Percentiles rank a stretch among this genome's conserved stretches.
phyloP scores from a whole-genome alignment of 2,113 vertebrate species.

The Phalacrocorax pelagicus region DNA sequence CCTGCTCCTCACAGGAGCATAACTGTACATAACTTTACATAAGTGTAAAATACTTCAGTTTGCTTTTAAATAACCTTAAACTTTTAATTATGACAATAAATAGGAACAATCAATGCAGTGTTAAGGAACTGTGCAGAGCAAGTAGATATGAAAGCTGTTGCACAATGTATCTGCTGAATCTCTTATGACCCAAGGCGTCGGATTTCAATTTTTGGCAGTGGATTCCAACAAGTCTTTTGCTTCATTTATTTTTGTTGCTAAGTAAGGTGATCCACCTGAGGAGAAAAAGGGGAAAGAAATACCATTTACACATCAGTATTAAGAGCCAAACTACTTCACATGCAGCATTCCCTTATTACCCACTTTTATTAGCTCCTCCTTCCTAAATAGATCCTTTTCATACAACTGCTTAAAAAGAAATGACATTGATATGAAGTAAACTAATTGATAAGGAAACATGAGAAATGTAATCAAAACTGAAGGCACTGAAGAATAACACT shows the following conservation, averaged over 20 bases:
- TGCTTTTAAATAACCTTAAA: background rate
- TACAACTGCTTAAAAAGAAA: background rate
- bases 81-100: slow-evolving; percentile 1
- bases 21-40: background rate
- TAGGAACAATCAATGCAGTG: background rate
- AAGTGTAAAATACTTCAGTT: background rate
- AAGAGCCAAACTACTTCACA: background rate
- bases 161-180: background rate
- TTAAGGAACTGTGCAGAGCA: background rate
- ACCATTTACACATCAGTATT: background rate
- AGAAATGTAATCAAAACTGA: slow-evolving; percentile 8
- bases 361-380: background rate
- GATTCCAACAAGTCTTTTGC: slow-evolving; percentile 85
- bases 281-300: slow-evolving; percentile 42
- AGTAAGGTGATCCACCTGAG: slow-evolving; percentile 85
- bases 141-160: background rate
- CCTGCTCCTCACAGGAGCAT: background rate
- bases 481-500: background rate
- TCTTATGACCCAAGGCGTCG: background rate
- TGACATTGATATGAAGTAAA: slow-evolving; percentile 19
- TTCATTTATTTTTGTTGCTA: slow-evolving; percentile 88
- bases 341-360: background rate
- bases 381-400: background rate
- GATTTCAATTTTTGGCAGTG: slow-evolving; percentile 70
- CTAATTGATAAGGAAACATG: background rate